phyloP scores from a whole-genome alignment of 2,888 invertebrate genomes.

The Eupithecia dodoneata region DNA sequence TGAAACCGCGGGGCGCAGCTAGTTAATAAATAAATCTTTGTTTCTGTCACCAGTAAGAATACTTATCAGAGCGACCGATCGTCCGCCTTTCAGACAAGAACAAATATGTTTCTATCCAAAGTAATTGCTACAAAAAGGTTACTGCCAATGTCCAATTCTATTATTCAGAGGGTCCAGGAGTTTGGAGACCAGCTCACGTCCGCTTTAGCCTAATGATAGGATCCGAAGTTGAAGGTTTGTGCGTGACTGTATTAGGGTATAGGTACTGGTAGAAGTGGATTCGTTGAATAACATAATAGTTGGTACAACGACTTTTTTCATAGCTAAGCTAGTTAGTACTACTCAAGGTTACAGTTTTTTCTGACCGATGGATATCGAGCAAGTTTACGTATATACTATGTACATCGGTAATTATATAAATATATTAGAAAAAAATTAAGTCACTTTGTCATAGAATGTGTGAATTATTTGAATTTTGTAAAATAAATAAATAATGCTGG shows the following conservation, averaged over 20 bases:
- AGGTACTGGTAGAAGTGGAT: background rate
- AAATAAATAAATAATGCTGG: no score
- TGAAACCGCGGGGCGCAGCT: no score
- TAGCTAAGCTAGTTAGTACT: background rate
- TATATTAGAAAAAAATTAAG: no score
- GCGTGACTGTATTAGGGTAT: constrained; percentile 2
- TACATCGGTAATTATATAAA: no score
- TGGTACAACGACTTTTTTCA: background rate
- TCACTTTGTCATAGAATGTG: no score
- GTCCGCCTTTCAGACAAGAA: background rate
- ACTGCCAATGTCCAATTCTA: constrained; percentile 13
- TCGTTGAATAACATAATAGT: constrained; percentile 4
- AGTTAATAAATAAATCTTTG: background rate
- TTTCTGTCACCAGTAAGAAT: background rate
- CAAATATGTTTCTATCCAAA: background rate
- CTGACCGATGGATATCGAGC: no score
- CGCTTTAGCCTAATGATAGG: constrained; percentile 28
- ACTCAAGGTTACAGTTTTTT: background rate
- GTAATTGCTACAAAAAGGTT: constrained; percentile 1
- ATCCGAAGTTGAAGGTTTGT: constrained; percentile 13
- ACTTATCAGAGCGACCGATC: background rate
- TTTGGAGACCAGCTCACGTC: constrained; percentile 38
- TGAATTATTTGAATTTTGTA: no score
- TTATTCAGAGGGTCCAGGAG: constrained; percentile 21
- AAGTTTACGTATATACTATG: no score